Conservation (phyloP, 2,113 vertebrate genomes). For the Balaeniceps rex region DNA sequence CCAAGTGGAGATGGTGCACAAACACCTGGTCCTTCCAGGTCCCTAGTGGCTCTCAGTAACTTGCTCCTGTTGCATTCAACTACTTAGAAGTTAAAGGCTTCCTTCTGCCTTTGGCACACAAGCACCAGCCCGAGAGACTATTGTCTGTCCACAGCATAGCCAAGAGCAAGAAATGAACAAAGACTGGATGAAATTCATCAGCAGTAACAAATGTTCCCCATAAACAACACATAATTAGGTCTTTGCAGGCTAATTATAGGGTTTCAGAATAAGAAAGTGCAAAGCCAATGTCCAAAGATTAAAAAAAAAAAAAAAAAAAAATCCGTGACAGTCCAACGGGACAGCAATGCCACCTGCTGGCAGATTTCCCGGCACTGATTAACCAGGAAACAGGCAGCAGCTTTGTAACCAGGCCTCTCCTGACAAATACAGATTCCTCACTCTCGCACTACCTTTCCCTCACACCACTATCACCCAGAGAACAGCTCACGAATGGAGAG, state of each 20-base stretch:
- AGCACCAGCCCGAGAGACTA: not conserved
- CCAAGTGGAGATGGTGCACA: not conserved
- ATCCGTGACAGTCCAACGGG: not conserved
- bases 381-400: not conserved
- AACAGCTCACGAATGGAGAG: not conserved
- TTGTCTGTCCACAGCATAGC: not conserved
- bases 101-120: not conserved
- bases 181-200: not conserved
- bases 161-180: not conserved
- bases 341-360: slow-evolving; percentile 45
- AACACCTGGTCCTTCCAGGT: not conserved
- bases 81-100: not conserved
- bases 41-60: not conserved
- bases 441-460: not conserved
- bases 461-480: not conserved
- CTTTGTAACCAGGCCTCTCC: not conserved
- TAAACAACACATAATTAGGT: not conserved
- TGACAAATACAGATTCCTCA: not conserved
- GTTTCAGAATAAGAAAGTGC: not conserved
- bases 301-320: not conserved
- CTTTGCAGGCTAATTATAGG: not conserved
- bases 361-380: not conserved
- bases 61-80: not conserved
- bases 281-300: not conserved
- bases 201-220: not conserved